A percentile compares a stretch with the other conserved stretches of the same genome.
Conservation (phyloP, 2,888 invertebrate genomes). For the Mimumesa dahlbomi region DNA sequence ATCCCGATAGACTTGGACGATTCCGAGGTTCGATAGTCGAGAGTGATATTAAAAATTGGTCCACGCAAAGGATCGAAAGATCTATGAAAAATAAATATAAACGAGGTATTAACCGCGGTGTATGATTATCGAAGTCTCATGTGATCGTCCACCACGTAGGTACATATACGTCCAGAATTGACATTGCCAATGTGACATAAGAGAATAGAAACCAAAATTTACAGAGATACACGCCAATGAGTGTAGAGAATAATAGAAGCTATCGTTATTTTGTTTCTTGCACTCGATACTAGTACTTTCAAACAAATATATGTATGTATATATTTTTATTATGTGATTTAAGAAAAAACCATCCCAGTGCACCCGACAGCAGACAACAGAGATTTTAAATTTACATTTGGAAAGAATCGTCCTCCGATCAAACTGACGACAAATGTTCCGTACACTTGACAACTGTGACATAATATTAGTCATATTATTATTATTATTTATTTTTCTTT, state of each 20-base stretch:
- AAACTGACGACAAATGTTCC: neutral
- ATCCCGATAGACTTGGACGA: constrained; percentile 7
- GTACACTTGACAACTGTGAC: neutral
- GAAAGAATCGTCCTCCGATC: constrained; percentile 37
- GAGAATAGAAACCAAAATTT: constrained; percentile 1
- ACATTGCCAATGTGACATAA: neutral
- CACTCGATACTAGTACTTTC: constrained; percentile 1
- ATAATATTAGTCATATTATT: too few species aligned
- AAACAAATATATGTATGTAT: constrained; percentile 1
- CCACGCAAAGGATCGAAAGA: neutral
- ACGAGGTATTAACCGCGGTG: neutral
- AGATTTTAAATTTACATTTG: constrained; percentile 38
- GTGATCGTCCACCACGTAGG: neutral
- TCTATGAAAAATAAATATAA: too few species aligned
- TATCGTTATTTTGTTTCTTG: neutral
- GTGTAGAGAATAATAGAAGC: constrained; percentile 2
- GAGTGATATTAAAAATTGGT: neutral
- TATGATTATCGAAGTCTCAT: constrained; percentile 2
- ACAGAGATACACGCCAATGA: constrained; percentile 1
- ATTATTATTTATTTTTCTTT: neutral
- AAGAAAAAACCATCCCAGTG: constrained; percentile 43
- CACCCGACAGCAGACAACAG: constrained; percentile 50
- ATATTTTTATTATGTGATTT: constrained; percentile 8
- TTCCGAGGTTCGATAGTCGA: neutral
- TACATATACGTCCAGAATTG: neutral